Base-by-base conservation (phyloP, 2,797 vertebrate genomes). In the Oceanodroma leucorhoa region DNA sequence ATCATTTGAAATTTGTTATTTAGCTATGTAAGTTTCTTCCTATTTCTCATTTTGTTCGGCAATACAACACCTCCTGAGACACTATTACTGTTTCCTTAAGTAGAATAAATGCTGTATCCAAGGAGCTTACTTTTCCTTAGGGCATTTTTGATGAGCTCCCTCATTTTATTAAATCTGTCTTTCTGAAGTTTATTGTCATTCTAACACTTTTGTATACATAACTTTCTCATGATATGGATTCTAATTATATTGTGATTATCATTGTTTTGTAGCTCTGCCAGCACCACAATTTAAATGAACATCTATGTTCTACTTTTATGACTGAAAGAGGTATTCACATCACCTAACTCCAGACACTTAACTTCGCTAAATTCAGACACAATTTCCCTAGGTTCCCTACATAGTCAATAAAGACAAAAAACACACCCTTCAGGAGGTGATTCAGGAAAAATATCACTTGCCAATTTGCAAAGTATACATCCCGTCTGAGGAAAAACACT, bases 131-230 rank as follows among this genome's bases (percentile, higher is more conserved):
- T 78, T 90, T 81, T 93, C 95, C 89, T 83, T 45, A 50, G 71
- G 78, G 90, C 48, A 61, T 91, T 82, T 87, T 57, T 57, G 18
- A 60, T 75, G 66, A 89, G 71, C 45, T 73, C 32, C 29, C 54
- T 91, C 78, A 78, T 95, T 93, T 97, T 87, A 87, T 88, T 93
- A 86, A 72, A 79, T 66, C 17, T 70, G 22, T 57, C 73, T 94
- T 88, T 93, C 58, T 45, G 48, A 84, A 90, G 36, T 88, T 94
- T 93, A 82, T 76, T 77, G 61, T 89, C 84, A 62, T 48, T 82
- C 36, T 83, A 81, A 55, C 46, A 38, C 19, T 90, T 88, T 14
- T 88, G 34, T 83, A 76, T 70, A 79, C 26, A 16, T 40, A 84
- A 79, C 66, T 82, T 82, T 11, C 62, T 54, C 57, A 70, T 55